Base-by-base conservation (phyloP, 2,113 vertebrate genomes). In the Psammodynastes pulverulentus region DNA sequence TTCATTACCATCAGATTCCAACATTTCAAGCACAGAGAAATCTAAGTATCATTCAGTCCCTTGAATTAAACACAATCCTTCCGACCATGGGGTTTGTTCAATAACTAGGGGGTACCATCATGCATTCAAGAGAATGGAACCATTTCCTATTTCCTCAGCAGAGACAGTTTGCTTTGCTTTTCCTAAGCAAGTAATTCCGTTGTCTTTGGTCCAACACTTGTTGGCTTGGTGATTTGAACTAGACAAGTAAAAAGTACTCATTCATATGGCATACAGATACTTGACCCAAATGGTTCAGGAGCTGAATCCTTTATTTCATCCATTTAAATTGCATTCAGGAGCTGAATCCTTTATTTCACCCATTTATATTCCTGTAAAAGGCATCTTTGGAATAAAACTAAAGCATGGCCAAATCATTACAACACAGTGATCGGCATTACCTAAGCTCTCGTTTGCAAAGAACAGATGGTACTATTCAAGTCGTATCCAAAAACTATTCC, bases 221-320 rank as follows among this genome's bases (percentile, higher is more conserved):
- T 88, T 86, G 86, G 86, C 15, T 21, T 72, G 62, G 34, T 46
- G 17, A 90, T 92, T 92, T 94, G 86, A 67, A 92, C 39, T 34
- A 13, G 45, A 23, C 89, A 46, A 51, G 29, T 89, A 89, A 92
- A 92, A 89, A 84, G 51, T 85, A 89, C 52, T 93, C 79, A 84
- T 86, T 51, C n/a, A 48, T 54, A 67, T 84, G 67, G 48, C 49
- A 94, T 51, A 46, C 8, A 10, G n/a, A 84, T 51, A 86, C n/a
- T 45, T 84, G 56, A 93, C n/a, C 39, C 9, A n/a, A 58, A 46
- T 12, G 39, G 9, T 43, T 88, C 15, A 19, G 79, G 84, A 39
- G 0, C 24, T 0, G 2, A 43, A 51, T 45, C 51, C 13, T 46
- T 52, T 58, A 29, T 58, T 58, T 58, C 56, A 58, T 24, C 26